phyloP scores from a whole-genome alignment of 2,113 vertebrate species.

The Tupaia tana region DNA sequence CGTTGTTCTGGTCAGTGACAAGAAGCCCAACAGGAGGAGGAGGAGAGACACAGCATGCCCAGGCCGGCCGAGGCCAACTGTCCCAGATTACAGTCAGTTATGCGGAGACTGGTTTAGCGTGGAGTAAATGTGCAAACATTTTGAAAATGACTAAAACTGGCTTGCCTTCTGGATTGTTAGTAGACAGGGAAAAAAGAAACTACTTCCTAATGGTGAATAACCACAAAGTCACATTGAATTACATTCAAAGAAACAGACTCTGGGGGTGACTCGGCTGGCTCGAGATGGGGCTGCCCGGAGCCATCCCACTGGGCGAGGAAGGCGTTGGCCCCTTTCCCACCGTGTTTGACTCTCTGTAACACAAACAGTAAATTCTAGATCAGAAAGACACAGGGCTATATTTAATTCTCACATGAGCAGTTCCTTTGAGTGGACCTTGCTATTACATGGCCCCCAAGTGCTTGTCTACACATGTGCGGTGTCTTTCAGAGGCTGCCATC shows the following conservation, averaged over 20 bases:
- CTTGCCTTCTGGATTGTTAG: background rate
- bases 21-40: slow-evolving; percentile 86
- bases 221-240: background rate
- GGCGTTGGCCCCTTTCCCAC: rapidly evolving
- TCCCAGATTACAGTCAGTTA: slow-evolving; percentile 81
- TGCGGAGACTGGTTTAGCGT: slow-evolving; percentile 65
- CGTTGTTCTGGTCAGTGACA: slow-evolving; percentile 89
- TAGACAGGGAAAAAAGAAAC: background rate
- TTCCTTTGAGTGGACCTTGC: background rate
- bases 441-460: rapidly evolving
- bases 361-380: rapidly evolving
- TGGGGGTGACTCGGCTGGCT: rapidly evolving
- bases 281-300: rapidly evolving
- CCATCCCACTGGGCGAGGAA: rapidly evolving
- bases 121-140: slow-evolving; percentile 72
- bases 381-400: background rate
- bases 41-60: slow-evolving; percentile 81
- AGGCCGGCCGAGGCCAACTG: slow-evolving; percentile 82
- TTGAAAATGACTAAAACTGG: background rate
- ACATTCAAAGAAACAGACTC: background rate
- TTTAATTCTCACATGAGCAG: background rate
- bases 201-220: background rate
- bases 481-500: rapidly evolving
- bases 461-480: rapidly evolving
- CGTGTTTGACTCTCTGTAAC: rapidly evolving